phyloP scores from a whole-genome alignment of 2,797 vertebrate genomes.

The Nannoperca australis region DNA sequence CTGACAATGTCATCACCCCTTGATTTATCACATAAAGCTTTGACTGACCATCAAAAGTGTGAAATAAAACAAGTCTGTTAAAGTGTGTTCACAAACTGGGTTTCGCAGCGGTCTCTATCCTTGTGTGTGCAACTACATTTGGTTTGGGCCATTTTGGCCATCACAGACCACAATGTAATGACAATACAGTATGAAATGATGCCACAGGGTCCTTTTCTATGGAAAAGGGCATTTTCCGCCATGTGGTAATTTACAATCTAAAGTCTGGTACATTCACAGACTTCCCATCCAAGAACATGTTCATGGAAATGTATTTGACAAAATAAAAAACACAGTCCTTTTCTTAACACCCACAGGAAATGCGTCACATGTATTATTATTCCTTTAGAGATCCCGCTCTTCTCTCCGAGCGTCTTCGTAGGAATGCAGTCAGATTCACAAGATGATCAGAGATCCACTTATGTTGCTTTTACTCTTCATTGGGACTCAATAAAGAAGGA shows the following conservation, averaged over 20 bases:
- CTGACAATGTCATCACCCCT: slow-evolving; percentile 29
- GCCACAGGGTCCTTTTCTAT: background rate
- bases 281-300: background rate
- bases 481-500: slow-evolving; percentile 79
- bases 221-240: background rate
- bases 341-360: background rate
- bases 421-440: background rate
- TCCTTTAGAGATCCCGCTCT: background rate
- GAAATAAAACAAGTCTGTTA: slow-evolving; percentile 64
- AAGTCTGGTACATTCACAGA: background rate
- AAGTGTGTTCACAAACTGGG: slow-evolving; percentile 16
- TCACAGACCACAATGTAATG: background rate
- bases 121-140: background rate
- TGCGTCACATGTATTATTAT: background rate
- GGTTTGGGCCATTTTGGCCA: background rate
- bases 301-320: accelerated
- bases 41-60: slow-evolving; percentile 35
- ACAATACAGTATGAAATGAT: background rate
- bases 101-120: background rate
- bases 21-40: slow-evolving; percentile 29
- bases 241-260: background rate
- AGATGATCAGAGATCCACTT: background rate
- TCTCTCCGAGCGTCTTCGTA: background rate
- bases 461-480: slow-evolving; percentile 42
- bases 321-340: slow-evolving; percentile 1